Evolutionary conservation across 2,888 invertebrate genomes (phyloP), one percentile per base, ranked within the genome.

Genomic region (Drosophila prolongata): DNA sequence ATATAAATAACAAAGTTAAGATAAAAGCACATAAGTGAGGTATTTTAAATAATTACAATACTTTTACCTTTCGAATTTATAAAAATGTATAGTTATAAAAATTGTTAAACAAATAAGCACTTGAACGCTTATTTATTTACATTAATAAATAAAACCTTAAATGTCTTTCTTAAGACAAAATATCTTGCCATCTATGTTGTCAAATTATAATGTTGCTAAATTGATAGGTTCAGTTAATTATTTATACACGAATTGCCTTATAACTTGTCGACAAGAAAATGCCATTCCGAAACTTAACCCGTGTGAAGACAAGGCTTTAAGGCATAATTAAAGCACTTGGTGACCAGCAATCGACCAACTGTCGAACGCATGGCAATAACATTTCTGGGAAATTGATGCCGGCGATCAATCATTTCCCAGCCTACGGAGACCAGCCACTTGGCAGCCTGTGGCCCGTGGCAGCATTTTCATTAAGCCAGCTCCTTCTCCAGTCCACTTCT

Each of bases 371-470:
- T 55, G 65, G 76, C 77, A 89, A 87, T 82, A 77, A 73, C 58
- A 78, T 75, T 78, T 76, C 47, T 40, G 46, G 80, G 70, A 86
- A 87, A 89, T 88, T 88, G 88, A 88, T 88, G 88, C 87, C 75
- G 47, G 60, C 74, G 82, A 86, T 89, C 88, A 88, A 88, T 88
- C 88, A 88, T 87, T 83, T 75, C 55, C 70, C 70, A 70, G 62
- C 56, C 67, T 19, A 65, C 35, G 56, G 49, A 55, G 43, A 42
- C 65, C 57, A 37, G 62, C 34, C 56, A 71, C 61, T 72, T 60
- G 46, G 73, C 61, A 52, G 54, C 58, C 59, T 53, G 64, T 70
- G 58, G 50, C 62, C 66, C 55, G 37, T 38, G 59, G 65, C 70
- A 57, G 75, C 74, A 66, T 80, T 85, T 80, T 74, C 76, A 72